Base-by-base conservation (phyloP, 1,140 invertebrate genomes). In the Hermetia illucens region DNA sequence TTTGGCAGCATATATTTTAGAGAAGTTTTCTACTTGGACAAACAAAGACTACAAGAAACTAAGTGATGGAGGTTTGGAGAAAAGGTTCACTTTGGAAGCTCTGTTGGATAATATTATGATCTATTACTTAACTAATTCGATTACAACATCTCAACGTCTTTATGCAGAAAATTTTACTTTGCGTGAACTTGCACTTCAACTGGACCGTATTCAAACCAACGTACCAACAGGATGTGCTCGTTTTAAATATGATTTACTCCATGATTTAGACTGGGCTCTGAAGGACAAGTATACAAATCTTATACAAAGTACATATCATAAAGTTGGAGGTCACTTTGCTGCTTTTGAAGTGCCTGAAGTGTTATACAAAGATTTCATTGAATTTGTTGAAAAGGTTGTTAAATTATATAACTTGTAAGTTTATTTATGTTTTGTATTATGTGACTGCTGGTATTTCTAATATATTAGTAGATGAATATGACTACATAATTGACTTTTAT, bases 91-190 rank as follows among this genome's bases (percentile, higher is more conserved):
- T 0, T 58, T 79, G 33, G 80, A 86, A 34, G 79, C 88, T 45
- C 57, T 93, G 3, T 60, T 94, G 3, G 89, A 91, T 43, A 89
- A 90, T 51, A 52, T 93, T 0, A 92, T 90, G 82, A 58, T 92
- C 20, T 94, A 92, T 56, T 94, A 85, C 77, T 50, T 77, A 0
- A 76, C 77, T 0, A 74, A 75, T 41, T 75, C 75, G 1, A 82
- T 89, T 2, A 82, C 80, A 0, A 79, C 81, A 1, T 82, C 82
- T 1, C 64, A 74, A 49, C 65, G 88, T 37, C 58, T 87, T 5
- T 91, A 90, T 46, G 63, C 77, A 1, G 85, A 90, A 55, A 61
- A 49, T 0, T 70, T 76, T 36, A 62, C 35, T 4, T 51, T 47
- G 10, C 53, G 50, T 1, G 52, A 68, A 12, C 39, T 53, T 1